Percentiles rank a stretch among this genome's conserved stretches.
phyloP scores from a whole-genome alignment of 2,113 vertebrate species.

The human region GRCh38 chr16:25847501-25848000 shows the following conservation, averaged over 20 bases:
- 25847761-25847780: not conserved
- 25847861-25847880: not conserved
- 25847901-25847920: not conserved
- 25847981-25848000: constrained; percentile 19
- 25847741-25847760: not conserved
- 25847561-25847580: constrained; percentile 4
- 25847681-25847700: not conserved
- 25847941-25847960: not conserved
- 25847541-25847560: not conserved
- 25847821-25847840: not conserved
- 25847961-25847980: not conserved
- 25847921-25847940: not conserved
- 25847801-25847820: not conserved
- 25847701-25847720: not conserved
- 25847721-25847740: not conserved
- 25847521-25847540: not conserved
- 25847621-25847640: not conserved
- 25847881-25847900: not conserved
- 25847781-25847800: not conserved
- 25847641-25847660: not conserved
- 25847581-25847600: not conserved
- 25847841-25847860: not conserved
- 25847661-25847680: not conserved
- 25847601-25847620: not conserved
- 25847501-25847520: not conserved